Conservation (phyloP, 2,888 invertebrate genomes). For the Agrenia bidenticulata region DNA sequence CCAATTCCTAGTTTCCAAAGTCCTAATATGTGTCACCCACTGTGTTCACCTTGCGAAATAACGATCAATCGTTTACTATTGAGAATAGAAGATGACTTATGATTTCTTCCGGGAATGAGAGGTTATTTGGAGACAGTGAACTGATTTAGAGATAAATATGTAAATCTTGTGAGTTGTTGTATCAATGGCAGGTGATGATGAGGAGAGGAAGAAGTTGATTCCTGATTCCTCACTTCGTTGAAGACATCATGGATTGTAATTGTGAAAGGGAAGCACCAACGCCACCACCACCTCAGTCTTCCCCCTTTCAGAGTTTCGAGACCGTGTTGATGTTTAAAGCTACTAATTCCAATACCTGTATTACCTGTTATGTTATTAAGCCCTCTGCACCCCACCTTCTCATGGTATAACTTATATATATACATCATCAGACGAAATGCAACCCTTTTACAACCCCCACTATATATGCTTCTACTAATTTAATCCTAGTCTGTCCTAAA, state of each 20-base stretch:
- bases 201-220: conserved; percentile 13
- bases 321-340: no score
- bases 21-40: not conserved
- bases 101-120: conserved; percentile 2
- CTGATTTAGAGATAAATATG: conserved; percentile 12
- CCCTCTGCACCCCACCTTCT: not conserved
- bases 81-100: no score
- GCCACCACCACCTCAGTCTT: not conserved
- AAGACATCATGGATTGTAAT: not conserved
- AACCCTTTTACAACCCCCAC: not conserved
- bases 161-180: not conserved
- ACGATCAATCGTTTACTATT: no score
- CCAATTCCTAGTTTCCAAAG: not conserved
- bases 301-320: not conserved
- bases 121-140: conserved; percentile 14
- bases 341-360: conserved; percentile 13
- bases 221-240: conserved; percentile 17
- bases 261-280: conserved; percentile 20
- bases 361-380: conserved; percentile 13
- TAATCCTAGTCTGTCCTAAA: no score
- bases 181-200: conserved; percentile 6
- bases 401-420: no score
- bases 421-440: not conserved
- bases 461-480: no score
- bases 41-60: no score